Base-by-base conservation (phyloP, 2,888 invertebrate genomes). In the Pandemis heparana region DNA sequence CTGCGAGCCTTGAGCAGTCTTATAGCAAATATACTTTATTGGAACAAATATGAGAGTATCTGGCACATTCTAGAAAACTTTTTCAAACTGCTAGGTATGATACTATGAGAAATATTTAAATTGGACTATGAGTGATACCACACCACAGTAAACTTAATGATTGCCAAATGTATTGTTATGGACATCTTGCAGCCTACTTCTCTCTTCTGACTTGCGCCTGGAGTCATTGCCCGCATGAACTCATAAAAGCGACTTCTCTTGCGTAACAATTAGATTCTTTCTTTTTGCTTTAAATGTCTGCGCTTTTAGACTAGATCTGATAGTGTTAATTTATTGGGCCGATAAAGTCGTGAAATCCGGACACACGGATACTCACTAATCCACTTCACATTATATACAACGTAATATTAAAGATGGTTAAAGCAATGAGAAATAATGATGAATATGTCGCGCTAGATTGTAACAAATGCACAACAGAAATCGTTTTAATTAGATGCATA, bases 181-280 rank as follows among this genome's bases (percentile, higher is more conserved):
- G 51, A 51, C 8, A 10, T 3, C 5, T 51, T n/a, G 9, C 16
- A 9, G 10, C 23, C 12, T 56, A 53, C 69, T 53, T 41, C n/a
- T 41, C 61, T 46, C 63, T 60, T 68, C 62, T 73, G 64, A 18
- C 65, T 75, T 66, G 66, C 38, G 69, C 46, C 48, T 66, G 68
- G 48, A 66, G 75, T 75, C 75, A 73, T 65, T 74, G 74, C 51
- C 74, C 72, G 73, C 63, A 51, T 64, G 60, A 32, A 53, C 39
- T 64, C 65, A 59, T 73, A 73, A 66, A 66, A 70, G 65, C 41
- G 69, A 60, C 70, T 73, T 56, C 69, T 62, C 73, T 75, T 75
- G 73, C 75, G 75, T 75, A 75, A 75, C 73, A 75, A 75, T 75
- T 66, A 64, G 69, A 65, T 73, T 70, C 32, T 62, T 75, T 73